Evolutionary conservation across 2,888 invertebrate species (phyloP).

Genomic region (Galerucella calmariensis): DNA sequence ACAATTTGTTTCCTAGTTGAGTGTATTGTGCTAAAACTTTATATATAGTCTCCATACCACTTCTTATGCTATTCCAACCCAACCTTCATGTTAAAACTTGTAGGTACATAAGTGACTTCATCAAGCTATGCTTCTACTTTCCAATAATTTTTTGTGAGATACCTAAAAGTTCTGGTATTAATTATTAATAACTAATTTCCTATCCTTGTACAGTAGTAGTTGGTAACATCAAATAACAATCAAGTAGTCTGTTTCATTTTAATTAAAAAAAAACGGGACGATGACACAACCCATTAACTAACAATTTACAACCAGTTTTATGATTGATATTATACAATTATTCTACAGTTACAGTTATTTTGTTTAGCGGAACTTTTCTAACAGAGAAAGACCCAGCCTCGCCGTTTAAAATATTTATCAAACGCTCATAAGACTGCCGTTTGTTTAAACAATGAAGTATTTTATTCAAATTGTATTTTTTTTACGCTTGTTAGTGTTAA

Average conservation of each 20-base stretch:
- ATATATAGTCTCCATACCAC: too few species aligned
- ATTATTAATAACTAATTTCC: neutral
- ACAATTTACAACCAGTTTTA: slow-evolving; percentile 10
- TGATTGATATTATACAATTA: slow-evolving; percentile 17
- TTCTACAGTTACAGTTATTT: slow-evolving; percentile 25
- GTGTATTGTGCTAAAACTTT: too few species aligned
- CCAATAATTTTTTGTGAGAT: too few species aligned
- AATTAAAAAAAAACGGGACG: slow-evolving; percentile 1
- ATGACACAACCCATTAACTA: slow-evolving; percentile 13
- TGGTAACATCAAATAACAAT: neutral
- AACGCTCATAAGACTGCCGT: neutral
- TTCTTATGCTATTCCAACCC: too few species aligned
- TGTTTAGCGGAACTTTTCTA: slow-evolving; percentile 17
- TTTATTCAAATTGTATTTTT: neutral
- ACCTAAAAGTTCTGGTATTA: neutral
- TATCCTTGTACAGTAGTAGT: neutral
- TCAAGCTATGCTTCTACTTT: neutral
- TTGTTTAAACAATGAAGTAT: neutral
- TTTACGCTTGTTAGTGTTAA: too few species aligned
- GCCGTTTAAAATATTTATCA: slow-evolving; percentile 14
- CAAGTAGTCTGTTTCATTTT: neutral
- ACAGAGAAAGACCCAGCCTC: neutral
- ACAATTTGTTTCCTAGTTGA: too few species aligned
- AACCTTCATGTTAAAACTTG: too few species aligned
- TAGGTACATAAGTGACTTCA: too few species aligned